phyloP scores from a whole-genome alignment of 2,797 vertebrate species.

The Pipistrellus pygmaeus region DNA sequence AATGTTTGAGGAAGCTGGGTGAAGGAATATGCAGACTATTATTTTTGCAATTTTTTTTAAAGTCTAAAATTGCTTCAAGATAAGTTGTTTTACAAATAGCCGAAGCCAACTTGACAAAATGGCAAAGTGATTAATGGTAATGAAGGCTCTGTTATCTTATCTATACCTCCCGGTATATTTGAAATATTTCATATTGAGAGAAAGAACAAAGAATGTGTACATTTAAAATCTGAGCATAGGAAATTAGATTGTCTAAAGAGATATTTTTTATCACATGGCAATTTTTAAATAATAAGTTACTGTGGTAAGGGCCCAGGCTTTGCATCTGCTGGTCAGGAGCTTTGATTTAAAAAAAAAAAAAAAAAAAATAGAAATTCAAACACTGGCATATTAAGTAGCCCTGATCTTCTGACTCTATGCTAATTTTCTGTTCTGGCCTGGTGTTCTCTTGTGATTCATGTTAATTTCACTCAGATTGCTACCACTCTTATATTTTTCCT shows the following conservation, averaged over 20 bases:
- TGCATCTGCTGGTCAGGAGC: neutral
- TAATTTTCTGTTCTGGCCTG: neutral
- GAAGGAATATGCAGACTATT: neutral
- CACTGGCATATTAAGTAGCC: neutral
- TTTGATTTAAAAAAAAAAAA: neutral
- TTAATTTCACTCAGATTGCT: neutral
- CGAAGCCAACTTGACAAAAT: slow-evolving; percentile 23
- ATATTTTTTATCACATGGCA: slow-evolving; percentile 6
- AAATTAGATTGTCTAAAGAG: slow-evolving; percentile 3
- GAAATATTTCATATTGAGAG: slow-evolving; percentile 54
- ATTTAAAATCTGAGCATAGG: slow-evolving; percentile 29
- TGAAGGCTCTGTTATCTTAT: slow-evolving; percentile 6
- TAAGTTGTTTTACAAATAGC: slow-evolving; percentile 38
- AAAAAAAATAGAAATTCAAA: neutral
- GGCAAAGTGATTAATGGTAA: neutral
- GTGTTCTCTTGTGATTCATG: neutral
- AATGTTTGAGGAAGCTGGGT: neutral
- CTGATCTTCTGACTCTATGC: neutral
- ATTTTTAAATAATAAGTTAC: slow-evolving; percentile 5
- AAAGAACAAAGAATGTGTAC: neutral
- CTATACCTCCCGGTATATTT: slow-evolving; percentile 4
- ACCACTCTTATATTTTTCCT: slow-evolving; percentile 5
- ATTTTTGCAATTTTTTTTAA: neutral
- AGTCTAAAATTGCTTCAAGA: slow-evolving; percentile 49
- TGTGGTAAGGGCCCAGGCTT: neutral